A percentile compares a stretch with the other conserved stretches of the same genome.
Conservation (phyloP, 1,140 invertebrate species). For the Triops cancriformis region DNA sequence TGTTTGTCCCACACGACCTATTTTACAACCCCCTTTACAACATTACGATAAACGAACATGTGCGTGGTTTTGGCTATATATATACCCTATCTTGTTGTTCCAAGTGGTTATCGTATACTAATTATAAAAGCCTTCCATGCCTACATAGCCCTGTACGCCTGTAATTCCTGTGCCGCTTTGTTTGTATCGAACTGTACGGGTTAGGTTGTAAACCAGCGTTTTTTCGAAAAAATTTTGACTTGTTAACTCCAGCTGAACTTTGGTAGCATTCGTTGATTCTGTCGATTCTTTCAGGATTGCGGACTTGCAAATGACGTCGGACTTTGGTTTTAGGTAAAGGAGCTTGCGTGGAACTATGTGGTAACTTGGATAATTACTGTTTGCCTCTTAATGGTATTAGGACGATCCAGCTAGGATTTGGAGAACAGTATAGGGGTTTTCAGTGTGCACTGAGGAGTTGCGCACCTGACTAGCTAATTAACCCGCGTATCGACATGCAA, state of each 20-base stretch:
- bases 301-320: too few relatives aligned
- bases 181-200: slow-evolving; percentile 13
- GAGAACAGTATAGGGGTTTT: too few relatives aligned
- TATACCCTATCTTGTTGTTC: slow-evolving; percentile 6
- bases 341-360: too few relatives aligned
- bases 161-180: slow-evolving; percentile 12
- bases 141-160: slow-evolving; percentile 12
- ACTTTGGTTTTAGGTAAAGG: too few relatives aligned
- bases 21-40: not conserved
- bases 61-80: slow-evolving; percentile 12
- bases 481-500: too few relatives aligned
- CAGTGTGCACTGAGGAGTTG: too few relatives aligned
- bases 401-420: too few relatives aligned
- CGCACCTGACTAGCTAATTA: too few relatives aligned
- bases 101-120: slow-evolving; percentile 10
- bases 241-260: not conserved
- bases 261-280: not conserved
- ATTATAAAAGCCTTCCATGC: slow-evolving; percentile 10
- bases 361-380: too few relatives aligned
- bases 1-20: not conserved
- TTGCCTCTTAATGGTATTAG: too few relatives aligned
- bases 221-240: not conserved
- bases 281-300: too few relatives aligned
- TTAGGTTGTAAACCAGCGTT: slow-evolving; percentile 13
- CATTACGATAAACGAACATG: not conserved